Evolutionary conservation across 92 coral and sea anemone genomes (phyloP).

Genomic region (Ricordea florida): DNA sequence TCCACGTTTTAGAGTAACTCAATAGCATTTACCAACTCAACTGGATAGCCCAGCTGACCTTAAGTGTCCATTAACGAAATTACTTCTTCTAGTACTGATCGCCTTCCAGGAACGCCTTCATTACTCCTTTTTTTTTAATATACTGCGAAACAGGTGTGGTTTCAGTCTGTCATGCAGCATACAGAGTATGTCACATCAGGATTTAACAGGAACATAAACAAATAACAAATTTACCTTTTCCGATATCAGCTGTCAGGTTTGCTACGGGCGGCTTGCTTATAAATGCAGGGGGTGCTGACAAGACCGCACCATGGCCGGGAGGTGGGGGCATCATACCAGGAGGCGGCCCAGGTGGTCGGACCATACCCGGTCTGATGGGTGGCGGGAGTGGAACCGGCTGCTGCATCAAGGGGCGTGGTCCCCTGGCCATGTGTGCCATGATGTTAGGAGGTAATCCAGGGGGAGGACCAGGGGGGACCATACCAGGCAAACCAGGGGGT

Average conservation of each 20-base stretch:
- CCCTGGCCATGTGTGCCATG: conserved; percentile 76
- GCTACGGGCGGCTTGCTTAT: conserved; percentile 92
- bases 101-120: too few relatives aligned
- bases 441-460: conserved; percentile 90
- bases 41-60: too few relatives aligned
- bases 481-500: conserved; percentile 89
- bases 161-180: too few relatives aligned
- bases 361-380: conserved; percentile 82
- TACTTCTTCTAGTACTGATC: too few relatives aligned
- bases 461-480: conserved; percentile 93
- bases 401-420: conserved; percentile 86
- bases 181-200: too few relatives aligned
- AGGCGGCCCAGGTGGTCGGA: conserved; percentile 88
- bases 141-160: too few relatives aligned
- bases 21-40: too few relatives aligned
- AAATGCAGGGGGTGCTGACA: conserved; percentile 98
- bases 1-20: too few relatives aligned
- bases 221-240: too few relatives aligned
- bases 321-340: conserved; percentile 83
- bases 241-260: conserved; percentile 51
- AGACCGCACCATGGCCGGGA: conserved; percentile 86
- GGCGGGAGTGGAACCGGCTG: conserved; percentile 81
- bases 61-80: too few relatives aligned
- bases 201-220: too few relatives aligned
- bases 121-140: too few relatives aligned